A percentile compares a stretch with the other conserved stretches of the same genome.
These are phyloP conservation scores for Eucidaris tribuloides DNA, from an alignment of 35 echinoderm and acorn worm species.

Conservation along the genomic window DNA sequence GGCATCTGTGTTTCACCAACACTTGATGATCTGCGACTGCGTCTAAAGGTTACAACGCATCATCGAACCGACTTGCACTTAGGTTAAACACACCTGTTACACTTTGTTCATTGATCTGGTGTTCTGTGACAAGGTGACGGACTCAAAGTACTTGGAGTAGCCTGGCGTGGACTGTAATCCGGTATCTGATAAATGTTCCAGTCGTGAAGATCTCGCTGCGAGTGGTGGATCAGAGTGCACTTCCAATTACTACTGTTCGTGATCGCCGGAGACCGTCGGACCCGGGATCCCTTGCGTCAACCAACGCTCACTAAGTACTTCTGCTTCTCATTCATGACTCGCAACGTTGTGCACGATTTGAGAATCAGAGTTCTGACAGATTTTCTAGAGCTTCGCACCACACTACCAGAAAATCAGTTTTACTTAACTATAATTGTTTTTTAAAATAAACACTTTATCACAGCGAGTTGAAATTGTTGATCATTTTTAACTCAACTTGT, in stretches of 20 bases:
- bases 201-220: constrained; percentile 56
- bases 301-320: constrained; percentile 50
- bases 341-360: constrained; percentile 49
- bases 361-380: constrained; percentile 54
- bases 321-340: constrained; percentile 77
- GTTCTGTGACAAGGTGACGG: constrained; percentile 62
- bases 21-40: constrained; percentile 73
- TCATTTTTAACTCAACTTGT: too few species aligned
- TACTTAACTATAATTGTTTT: too few species aligned
- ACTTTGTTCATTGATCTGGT: constrained; percentile 12
- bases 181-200: constrained; percentile 1
- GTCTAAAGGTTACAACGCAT: constrained; percentile 52
- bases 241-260: constrained; percentile 61
- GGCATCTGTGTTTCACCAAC: constrained; percentile 54
- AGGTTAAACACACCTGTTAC: neutral
- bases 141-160: constrained; percentile 2
- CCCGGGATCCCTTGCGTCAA: neutral
- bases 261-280: constrained; percentile 66
- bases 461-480: too few species aligned
- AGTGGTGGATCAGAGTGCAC: constrained; percentile 77
- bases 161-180: constrained; percentile 23
- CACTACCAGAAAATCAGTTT: neutral
- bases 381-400: constrained; percentile 41
- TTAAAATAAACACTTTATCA: too few species aligned
- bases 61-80: neutral